Base-by-base conservation (phyloP, 2,797 vertebrate genomes). In the Dryobates pubescens region DNA sequence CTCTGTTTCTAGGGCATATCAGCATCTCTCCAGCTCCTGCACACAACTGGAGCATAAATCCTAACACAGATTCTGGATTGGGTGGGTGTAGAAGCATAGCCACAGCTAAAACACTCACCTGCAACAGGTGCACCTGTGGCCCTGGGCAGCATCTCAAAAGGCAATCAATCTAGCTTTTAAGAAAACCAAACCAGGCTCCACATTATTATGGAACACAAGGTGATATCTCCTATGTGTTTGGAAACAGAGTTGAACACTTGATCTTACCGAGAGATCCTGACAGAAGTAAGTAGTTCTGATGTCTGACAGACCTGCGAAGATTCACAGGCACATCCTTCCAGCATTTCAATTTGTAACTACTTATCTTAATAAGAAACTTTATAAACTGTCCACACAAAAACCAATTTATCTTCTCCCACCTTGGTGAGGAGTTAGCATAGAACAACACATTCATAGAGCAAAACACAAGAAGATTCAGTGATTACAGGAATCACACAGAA, bases 191-290 rank as follows among this genome's bases (percentile, higher is more conserved):
- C 17, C 10, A 20, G 9, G 19, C 13, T 67, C n/a, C 26, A 17
- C 3, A 13, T 30, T 29, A 20, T 10, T 65, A 71, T 30, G 41
- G 67, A 51, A 47, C 62, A 20, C 19, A 57, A 69, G 10, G 51
- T 51, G 49, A 32, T 18, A 16, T 7, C 24, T 63, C 43, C 2
- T 2, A 22, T 0, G 0, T 22, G 15, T 45, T 61, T 38, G 19
- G 10, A 45, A 70, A 51, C 13, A 13, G 3, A 11, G 16, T 22
- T 36, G 29, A 73, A 47, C n/a, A 41, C 7, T 18, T 41, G 10
- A 5, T 58, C 57, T 78, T 51, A 57, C 34, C 13, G 5, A 7
- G 24, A 17, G 14, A 57, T 26, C 54, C 54, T 8, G 6, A 76
- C 27, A 16, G 17, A 41, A 77, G 7, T 22, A 41, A 67, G 13